Percentiles rank a stretch among this genome's conserved stretches.
These are phyloP conservation scores for Lutjanus erythropterus DNA, from an alignment of 2,113 vertebrate genomes.

Conservation along the genomic window DNA sequence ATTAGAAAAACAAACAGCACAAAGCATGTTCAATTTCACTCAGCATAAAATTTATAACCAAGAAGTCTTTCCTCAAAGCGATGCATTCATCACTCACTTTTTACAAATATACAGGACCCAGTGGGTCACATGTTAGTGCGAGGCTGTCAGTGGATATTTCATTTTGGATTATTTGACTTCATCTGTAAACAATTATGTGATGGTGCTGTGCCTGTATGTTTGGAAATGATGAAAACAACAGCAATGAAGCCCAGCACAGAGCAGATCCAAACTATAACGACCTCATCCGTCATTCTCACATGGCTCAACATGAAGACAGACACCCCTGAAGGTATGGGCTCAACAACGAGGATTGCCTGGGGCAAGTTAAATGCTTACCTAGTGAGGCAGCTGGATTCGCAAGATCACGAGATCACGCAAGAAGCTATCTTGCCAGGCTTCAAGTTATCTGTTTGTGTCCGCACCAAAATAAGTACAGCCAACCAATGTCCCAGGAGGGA, in stretches of 20 bases:
- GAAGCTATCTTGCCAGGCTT: too few species aligned
- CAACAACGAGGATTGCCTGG: too few species aligned
- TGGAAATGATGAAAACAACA: conserved; percentile 41
- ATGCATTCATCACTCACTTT: conserved; percentile 10
- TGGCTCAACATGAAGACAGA: conserved; percentile 39
- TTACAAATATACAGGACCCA: not conserved
- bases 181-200: conserved; percentile 54
- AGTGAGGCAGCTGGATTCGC: too few species aligned
- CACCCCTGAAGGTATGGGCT: conserved; percentile 35
- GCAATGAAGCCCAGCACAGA: not conserved
- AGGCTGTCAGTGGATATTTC: not conserved
- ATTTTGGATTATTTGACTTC: conserved; percentile 25
- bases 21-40: conserved; percentile 9
- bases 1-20: not conserved
- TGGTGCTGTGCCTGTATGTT: conserved; percentile 8
- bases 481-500: too few species aligned
- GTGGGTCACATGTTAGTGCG: not conserved
- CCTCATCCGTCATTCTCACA: conserved; percentile 48
- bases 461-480: too few species aligned
- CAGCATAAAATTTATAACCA: not conserved
- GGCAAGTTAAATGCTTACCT: too few species aligned
- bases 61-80: not conserved
- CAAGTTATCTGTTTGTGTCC: too few species aligned
- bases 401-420: too few species aligned
- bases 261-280: conserved; percentile 22